These are phyloP conservation scores for Hipparchia sbordonii DNA, from an alignment of 2,888 invertebrate species.

Conservation along the genomic window DNA sequence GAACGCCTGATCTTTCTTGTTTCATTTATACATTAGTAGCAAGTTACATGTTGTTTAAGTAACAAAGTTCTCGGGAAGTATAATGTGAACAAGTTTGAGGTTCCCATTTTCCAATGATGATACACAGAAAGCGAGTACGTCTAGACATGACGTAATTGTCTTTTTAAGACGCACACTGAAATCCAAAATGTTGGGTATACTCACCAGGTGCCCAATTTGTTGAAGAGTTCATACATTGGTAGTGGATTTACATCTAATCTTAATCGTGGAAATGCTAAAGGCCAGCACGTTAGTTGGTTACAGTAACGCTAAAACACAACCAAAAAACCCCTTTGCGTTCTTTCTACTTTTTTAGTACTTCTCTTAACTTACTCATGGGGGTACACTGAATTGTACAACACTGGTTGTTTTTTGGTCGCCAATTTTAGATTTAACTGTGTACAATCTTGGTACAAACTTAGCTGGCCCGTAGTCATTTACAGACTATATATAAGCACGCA, in stretches of 20 bases:
- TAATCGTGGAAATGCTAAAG: too few species aligned
- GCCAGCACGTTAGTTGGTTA: neutral
- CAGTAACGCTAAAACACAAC: too few species aligned
- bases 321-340: too few species aligned
- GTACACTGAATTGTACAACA: too few species aligned
- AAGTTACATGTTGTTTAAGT: neutral
- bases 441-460: too few species aligned
- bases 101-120: neutral
- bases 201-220: neutral
- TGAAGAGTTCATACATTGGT: neutral
- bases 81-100: neutral
- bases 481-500: too few species aligned
- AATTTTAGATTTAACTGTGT: too few species aligned
- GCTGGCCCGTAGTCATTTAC: too few species aligned
- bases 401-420: too few species aligned
- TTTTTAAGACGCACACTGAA: conserved; percentile 3
- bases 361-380: too few species aligned
- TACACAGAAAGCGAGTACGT: conserved; percentile 6
- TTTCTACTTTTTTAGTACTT: too few species aligned
- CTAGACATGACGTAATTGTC: neutral
- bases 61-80: neutral
- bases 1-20: too few species aligned
- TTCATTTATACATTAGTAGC: neutral
- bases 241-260: neutral
- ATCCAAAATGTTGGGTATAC: neutral